Evolutionary conservation across 1,140 invertebrate species (phyloP), one percentile per base, ranked within the genome.

Genomic region (Papilio helenus): DNA sequence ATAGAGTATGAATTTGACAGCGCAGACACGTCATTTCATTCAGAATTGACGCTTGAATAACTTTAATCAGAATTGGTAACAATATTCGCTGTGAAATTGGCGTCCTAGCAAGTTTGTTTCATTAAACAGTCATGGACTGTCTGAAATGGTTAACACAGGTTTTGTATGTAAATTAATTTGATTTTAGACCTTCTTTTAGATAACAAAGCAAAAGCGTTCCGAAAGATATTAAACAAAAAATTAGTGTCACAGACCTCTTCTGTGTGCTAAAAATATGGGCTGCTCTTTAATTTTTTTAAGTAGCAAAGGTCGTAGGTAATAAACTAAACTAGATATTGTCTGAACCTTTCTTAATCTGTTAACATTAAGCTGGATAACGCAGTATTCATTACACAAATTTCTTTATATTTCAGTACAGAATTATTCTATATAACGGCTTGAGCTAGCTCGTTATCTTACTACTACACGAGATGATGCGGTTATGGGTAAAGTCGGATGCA

Each of bases 351-450:
- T 80, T 85, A 85, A 78, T 86, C 84, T 88, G 72, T 87, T 46
- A 82, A 72, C 79, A 26, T 72, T 82, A 81, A 86, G 85, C 81
- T 85, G 86, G 79, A 85, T 80, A 83, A 65, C 81, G 76, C 72
- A 80, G 82, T 88, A 86, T 88, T 88, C 85, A 88, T 89, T 86
- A 84, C 85, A 86, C 82, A 87, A 89, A 84, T 90, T 87, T 83
- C 81, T 86, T 82, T 83, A 83, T 88, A 83, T 84, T 82, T 80
- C 76, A 81, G 76, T 84, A 84, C 79, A 83, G 82, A 87, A 86
- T 86, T 83, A 87, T 84, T 80, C 82, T 84, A 39, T 8, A 8
- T 34, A 34, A 34, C 34, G n/a, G n/a, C n/a, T n/a, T n/a, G n/a
- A n/a, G n/a, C n/a, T n/a, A n/a, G n/a, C n/a, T n/a, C n/a, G n/a